phyloP scores from a whole-genome alignment of 2,888 invertebrate species.

The Archips crataeganus region DNA sequence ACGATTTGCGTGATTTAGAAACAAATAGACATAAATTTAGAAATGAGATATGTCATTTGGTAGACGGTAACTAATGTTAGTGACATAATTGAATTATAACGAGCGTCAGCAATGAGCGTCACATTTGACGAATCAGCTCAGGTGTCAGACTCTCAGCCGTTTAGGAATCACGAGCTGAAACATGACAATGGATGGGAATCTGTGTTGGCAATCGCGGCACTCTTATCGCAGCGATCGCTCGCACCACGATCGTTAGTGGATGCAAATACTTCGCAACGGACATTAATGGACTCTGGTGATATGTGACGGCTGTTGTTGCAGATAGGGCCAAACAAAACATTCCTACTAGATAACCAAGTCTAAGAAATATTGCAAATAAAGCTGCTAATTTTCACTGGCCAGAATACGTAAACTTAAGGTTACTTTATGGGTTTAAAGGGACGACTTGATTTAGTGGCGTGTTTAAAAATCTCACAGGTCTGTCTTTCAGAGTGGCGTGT shows the following conservation, averaged over 20 bases:
- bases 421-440: slow-evolving; percentile 17
- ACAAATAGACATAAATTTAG: slow-evolving; percentile 32
- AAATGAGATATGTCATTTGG: slow-evolving; percentile 33
- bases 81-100: slow-evolving; percentile 50
- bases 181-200: slow-evolving; percentile 60
- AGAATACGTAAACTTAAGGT: slow-evolving; percentile 23
- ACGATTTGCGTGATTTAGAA: slow-evolving; percentile 21
- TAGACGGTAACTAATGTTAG: slow-evolving; percentile 33
- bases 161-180: slow-evolving; percentile 58
- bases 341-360: slow-evolving; percentile 16
- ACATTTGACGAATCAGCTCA: slow-evolving; percentile 59
- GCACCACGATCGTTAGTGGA: slow-evolving; percentile 45
- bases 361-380: slow-evolving; percentile 18
- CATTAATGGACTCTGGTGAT: slow-evolving; percentile 45
- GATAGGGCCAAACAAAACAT: slow-evolving; percentile 43
- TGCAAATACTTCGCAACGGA: slow-evolving; percentile 44
- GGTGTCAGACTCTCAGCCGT: slow-evolving; percentile 54
- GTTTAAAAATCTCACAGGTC: slow-evolving; percentile 46
- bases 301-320: slow-evolving; percentile 46
- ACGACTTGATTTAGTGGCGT: slow-evolving; percentile 39
- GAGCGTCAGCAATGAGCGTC: slow-evolving; percentile 52
- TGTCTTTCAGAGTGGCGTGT: slow-evolving; percentile 49
- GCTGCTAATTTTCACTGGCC: background rate
- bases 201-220: slow-evolving; percentile 59
- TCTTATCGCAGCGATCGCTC: slow-evolving; percentile 58